phyloP scores from a whole-genome alignment of 2,113 vertebrate species.

The Craseonycteris thonglongyai region DNA sequence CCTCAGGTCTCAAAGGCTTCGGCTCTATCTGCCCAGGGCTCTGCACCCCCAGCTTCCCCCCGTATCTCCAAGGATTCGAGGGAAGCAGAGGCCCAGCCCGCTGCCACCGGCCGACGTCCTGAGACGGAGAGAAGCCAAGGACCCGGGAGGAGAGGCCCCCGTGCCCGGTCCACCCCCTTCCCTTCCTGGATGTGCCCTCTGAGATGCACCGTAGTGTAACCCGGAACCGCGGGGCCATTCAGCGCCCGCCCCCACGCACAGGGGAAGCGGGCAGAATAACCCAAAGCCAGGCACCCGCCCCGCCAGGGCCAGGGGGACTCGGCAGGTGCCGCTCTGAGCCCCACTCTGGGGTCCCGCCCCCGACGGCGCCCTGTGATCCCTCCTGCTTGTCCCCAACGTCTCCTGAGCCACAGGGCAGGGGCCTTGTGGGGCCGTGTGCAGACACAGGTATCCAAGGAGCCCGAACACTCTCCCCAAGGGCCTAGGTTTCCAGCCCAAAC shows the following conservation, averaged over 20 bases:
- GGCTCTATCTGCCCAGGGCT: not conserved
- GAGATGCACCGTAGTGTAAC: too few relatives aligned
- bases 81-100: not conserved
- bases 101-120: fast-evolving
- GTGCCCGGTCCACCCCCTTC: fast-evolving
- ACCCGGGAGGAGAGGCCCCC: fast-evolving
- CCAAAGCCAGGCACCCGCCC: not conserved
- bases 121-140: not conserved
- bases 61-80: fast-evolving
- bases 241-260: not conserved
- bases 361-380: fast-evolving
- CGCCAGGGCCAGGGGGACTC: not conserved
- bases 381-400: not conserved
- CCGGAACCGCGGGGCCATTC: not conserved
- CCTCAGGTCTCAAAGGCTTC: fast-evolving
- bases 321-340: fast-evolving
- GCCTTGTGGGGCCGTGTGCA: fast-evolving
- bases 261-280: not conserved
- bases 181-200: too few relatives aligned
- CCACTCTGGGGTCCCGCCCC: fast-evolving
- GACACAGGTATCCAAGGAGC: not conserved
- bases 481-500: conserved; percentile 42
- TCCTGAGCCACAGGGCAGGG: not conserved
- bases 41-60: fast-evolving
- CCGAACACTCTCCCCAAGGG: not conserved